Conservation (phyloP, 2,888 invertebrate genomes). For the Lissocephala sabroskyi region DNA sequence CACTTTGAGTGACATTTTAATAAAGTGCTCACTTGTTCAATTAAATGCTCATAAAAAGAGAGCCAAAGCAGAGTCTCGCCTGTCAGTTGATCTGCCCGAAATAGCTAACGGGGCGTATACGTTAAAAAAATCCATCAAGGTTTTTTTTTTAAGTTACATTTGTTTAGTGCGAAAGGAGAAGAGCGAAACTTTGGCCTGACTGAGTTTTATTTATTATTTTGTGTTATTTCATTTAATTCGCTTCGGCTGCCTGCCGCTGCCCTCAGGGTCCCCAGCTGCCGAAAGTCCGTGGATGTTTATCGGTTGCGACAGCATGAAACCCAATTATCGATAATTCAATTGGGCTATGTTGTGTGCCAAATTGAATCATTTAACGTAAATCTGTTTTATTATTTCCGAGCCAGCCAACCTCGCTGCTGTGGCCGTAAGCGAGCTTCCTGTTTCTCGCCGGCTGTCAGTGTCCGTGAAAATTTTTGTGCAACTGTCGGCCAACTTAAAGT, state of each 20-base stretch:
- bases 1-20: constrained; percentile 58
- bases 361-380: constrained; percentile 46
- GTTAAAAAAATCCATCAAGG: too few species aligned
- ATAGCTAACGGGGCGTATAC: not conserved
- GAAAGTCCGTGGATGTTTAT: constrained; percentile 30
- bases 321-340: constrained; percentile 49
- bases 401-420: not conserved
- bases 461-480: constrained; percentile 17
- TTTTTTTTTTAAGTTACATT: too few species aligned
- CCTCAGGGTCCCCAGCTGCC: not conserved
- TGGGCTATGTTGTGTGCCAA: constrained; percentile 29
- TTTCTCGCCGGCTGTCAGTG: constrained; percentile 30
- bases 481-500: constrained; percentile 34
- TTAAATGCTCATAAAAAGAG: constrained; percentile 46
- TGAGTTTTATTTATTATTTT: constrained; percentile 19
- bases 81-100: constrained; percentile 6
- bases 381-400: constrained; percentile 35
- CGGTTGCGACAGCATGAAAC: constrained; percentile 34
- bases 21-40: constrained; percentile 63
- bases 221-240: constrained; percentile 36
- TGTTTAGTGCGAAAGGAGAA: too few species aligned
- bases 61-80: constrained; percentile 17
- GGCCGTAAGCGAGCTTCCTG: constrained; percentile 21
- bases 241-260: constrained; percentile 19
- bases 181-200: too few species aligned